A percentile compares a stretch with the other conserved stretches of the same genome.
phyloP scores from a whole-genome alignment of 2,888 invertebrate genomes.

The Ommatoiulus sabulosus region DNA sequence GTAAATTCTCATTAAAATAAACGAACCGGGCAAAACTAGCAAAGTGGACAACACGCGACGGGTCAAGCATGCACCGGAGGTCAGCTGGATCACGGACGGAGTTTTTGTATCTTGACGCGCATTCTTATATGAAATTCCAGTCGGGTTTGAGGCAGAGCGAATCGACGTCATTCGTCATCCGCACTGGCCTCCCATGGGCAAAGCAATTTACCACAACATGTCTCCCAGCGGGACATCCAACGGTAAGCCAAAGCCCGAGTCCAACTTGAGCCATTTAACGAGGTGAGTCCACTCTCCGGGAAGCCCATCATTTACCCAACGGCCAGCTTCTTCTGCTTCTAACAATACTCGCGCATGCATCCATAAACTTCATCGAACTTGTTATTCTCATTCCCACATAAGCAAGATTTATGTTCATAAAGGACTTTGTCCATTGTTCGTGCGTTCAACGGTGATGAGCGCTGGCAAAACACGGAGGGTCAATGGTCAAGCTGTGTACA shows the following conservation, averaged over 20 bases:
- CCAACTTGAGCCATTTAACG: background rate
- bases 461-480: background rate
- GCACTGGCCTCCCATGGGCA: background rate
- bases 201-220: conserved; percentile 43
- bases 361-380: conserved; percentile 40
- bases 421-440: conserved; percentile 11
- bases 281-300: conserved; percentile 40
- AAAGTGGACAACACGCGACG: background rate
- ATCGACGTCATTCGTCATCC: background rate
- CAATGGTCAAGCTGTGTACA: conserved; percentile 43
- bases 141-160: background rate
- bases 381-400: conserved; percentile 39
- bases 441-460: background rate
- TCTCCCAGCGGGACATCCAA: conserved; percentile 11
- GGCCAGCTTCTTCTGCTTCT: background rate
- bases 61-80: background rate
- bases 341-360: background rate
- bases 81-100: background rate
- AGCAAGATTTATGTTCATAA: conserved; percentile 18
- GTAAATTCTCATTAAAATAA: no score
- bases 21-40: background rate
- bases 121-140: conserved; percentile 3
- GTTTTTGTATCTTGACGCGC: background rate
- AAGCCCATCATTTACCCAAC: conserved; percentile 10
- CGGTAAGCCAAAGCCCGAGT: conserved; percentile 36